phyloP scores from a whole-genome alignment of 2,113 vertebrate genomes.

The Cyprinodon brontotheroides region DNA sequence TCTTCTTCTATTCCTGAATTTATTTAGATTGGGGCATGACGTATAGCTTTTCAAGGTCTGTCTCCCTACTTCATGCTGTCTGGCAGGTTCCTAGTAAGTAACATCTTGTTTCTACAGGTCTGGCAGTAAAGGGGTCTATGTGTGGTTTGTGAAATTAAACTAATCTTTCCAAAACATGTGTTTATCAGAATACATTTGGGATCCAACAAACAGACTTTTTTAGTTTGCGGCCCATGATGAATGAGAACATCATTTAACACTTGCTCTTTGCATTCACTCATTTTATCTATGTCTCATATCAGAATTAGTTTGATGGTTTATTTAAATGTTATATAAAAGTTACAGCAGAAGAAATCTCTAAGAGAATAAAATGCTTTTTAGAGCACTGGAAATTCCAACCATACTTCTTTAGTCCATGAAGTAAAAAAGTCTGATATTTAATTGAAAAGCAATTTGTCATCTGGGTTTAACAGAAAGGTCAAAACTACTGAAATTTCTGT shows the following conservation, averaged over 20 bases:
- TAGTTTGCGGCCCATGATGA: too few species aligned
- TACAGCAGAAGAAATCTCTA: background rate
- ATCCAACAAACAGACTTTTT: background rate
- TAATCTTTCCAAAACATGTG: too few species aligned
- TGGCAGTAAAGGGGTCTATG: too few species aligned
- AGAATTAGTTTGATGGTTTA: background rate
- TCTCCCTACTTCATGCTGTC: too few species aligned
- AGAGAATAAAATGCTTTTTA: too few species aligned
- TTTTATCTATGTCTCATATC: background rate
- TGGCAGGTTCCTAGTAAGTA: too few species aligned
- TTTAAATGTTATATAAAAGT: background rate
- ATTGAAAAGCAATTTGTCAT: conserved; percentile 21
- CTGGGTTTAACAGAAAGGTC: background rate
- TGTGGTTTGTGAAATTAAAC: too few species aligned
- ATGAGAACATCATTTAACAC: background rate
- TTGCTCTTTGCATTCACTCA: background rate
- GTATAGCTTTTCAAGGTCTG: too few species aligned
- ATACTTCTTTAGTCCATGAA: conserved; percentile 30
- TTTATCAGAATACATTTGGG: too few species aligned
- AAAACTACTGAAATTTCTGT: background rate
- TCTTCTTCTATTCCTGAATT: too few species aligned
- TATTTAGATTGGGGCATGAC: too few species aligned
- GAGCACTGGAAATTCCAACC: conserved; percentile 6
- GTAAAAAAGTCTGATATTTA: conserved; percentile 27
- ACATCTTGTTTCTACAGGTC: too few species aligned